Conservation (phyloP, 2,888 invertebrate species). For the Heliothis peltigera region DNA sequence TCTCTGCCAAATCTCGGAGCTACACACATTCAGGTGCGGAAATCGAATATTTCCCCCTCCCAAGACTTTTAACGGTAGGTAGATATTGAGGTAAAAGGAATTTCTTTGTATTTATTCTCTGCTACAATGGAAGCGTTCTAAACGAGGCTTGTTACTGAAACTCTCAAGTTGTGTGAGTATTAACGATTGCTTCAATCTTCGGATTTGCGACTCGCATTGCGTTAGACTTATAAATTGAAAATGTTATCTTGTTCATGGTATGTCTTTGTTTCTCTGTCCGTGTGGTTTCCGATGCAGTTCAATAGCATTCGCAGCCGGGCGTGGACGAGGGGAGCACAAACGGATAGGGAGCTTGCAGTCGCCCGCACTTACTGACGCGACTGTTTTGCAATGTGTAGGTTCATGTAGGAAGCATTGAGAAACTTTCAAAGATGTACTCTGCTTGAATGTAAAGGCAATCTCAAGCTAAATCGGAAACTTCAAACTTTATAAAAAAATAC, state of each 20-base stretch:
- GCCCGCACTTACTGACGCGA: conserved; percentile 16
- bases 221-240: conserved; percentile 42
- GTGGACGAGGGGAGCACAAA: conserved; percentile 49
- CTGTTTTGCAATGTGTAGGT: conserved; percentile 43
- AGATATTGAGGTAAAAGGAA: not conserved
- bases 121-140: not conserved
- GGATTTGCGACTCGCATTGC: conserved; percentile 11
- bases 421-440: conserved; percentile 13
- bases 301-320: conserved; percentile 55
- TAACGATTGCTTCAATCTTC: conserved; percentile 1
- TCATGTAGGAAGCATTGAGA: conserved; percentile 9
- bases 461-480: too few species aligned
- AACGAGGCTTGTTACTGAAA: not conserved
- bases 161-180: not conserved
- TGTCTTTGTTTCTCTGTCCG: conserved; percentile 54
- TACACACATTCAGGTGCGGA: conserved; percentile 13
- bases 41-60: not conserved
- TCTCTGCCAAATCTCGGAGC: conserved; percentile 15
- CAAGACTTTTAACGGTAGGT: conserved; percentile 3
- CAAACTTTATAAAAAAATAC: too few species aligned
- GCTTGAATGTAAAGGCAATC: too few species aligned
- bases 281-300: conserved; percentile 57
- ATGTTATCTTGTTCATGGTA: conserved; percentile 46
- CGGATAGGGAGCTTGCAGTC: conserved; percentile 43
- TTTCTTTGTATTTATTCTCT: conserved; percentile 17